phyloP scores from a whole-genome alignment of 2,797 vertebrate genomes.

The Yasuhikotakia modesta region DNA sequence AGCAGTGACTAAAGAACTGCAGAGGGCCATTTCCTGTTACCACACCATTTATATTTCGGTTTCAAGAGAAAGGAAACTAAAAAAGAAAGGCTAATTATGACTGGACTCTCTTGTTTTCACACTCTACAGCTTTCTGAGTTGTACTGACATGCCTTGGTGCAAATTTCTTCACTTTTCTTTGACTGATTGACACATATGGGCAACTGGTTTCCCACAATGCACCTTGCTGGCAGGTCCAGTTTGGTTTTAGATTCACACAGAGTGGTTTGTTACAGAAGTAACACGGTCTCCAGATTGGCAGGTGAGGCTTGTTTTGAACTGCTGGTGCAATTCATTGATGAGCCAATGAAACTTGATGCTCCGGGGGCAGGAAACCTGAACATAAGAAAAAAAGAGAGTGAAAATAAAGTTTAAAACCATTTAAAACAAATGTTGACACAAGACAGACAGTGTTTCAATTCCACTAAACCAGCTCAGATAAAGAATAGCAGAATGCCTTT shows the following conservation, averaged over 20 bases:
- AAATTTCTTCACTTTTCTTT: slow-evolving; percentile 69
- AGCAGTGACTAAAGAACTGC: slow-evolving; percentile 77
- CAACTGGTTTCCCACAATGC: slow-evolving; percentile 69
- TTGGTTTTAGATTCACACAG: slow-evolving; percentile 62
- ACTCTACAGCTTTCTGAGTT: slow-evolving; percentile 63
- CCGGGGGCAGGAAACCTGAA: slow-evolving; percentile 62
- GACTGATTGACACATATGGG: slow-evolving; percentile 75
- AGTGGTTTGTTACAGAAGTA: slow-evolving; percentile 67
- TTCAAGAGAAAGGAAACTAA: slow-evolving; percentile 8
- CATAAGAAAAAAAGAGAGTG: neutral
- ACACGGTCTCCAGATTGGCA: slow-evolving; percentile 73
- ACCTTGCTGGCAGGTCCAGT: slow-evolving; percentile 71
- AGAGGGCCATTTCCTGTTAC: slow-evolving; percentile 66
- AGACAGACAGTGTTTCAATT: slow-evolving; percentile 2
- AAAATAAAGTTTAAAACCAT: neutral
- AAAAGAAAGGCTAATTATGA: slow-evolving; percentile 65
- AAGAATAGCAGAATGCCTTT: too few species aligned
- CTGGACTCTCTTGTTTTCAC: slow-evolving; percentile 72
- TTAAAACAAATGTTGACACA: slow-evolving; percentile 29
- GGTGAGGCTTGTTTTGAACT: slow-evolving; percentile 65
- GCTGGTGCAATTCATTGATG: slow-evolving; percentile 60
- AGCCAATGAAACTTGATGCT: slow-evolving; percentile 38
- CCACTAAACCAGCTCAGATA: neutral
- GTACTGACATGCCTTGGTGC: slow-evolving; percentile 60
- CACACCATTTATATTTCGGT: slow-evolving; percentile 67